Evolutionary conservation across 2,888 invertebrate species (phyloP).

Genomic region (Pogonocherus hispidulus): DNA sequence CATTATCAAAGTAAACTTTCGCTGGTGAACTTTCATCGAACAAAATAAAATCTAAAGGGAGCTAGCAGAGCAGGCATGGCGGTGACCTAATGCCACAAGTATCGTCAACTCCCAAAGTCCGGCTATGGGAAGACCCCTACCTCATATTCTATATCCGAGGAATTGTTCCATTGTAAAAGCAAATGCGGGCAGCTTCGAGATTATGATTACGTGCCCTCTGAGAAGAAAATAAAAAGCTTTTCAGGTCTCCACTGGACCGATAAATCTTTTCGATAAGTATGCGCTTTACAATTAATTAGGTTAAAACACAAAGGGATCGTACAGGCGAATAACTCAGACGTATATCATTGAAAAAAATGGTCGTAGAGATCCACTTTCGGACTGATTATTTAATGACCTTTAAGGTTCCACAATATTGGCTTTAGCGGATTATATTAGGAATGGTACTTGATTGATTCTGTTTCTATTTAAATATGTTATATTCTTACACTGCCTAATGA

Average conservation of each 20-base stretch:
- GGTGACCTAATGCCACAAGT: slow-evolving; percentile 34
- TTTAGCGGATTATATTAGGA: no score
- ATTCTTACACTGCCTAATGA: no score
- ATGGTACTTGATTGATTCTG: no score
- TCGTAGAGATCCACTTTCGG: not conserved
- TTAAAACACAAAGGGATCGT: not conserved
- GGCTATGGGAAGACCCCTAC: slow-evolving; percentile 17
- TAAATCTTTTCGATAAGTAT: slow-evolving; percentile 12
- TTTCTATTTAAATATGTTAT: no score
- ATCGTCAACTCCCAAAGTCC: slow-evolving; percentile 26
- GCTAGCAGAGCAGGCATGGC: slow-evolving; percentile 57
- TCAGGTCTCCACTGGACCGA: slow-evolving; percentile 12
- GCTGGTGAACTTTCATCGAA: slow-evolving; percentile 59
- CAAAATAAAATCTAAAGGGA: slow-evolving; percentile 58
- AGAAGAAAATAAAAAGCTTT: slow-evolving; percentile 24
- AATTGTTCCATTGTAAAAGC: slow-evolving; percentile 33
- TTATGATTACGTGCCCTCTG: slow-evolving; percentile 35
- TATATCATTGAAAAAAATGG: not conserved
- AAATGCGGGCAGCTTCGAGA: slow-evolving; percentile 43
- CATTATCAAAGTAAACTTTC: slow-evolving; percentile 57
- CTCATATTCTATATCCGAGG: slow-evolving; percentile 18
- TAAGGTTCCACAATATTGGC: no score
- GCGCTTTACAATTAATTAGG: slow-evolving; percentile 14
- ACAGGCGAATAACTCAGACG: not conserved
- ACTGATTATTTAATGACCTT: no score